Percentiles rank a stretch among this genome's conserved stretches.
Evolutionary conservation across 2,797 vertebrate genomes (phyloP).

Genomic region (Epinephelus coioides): DNA sequence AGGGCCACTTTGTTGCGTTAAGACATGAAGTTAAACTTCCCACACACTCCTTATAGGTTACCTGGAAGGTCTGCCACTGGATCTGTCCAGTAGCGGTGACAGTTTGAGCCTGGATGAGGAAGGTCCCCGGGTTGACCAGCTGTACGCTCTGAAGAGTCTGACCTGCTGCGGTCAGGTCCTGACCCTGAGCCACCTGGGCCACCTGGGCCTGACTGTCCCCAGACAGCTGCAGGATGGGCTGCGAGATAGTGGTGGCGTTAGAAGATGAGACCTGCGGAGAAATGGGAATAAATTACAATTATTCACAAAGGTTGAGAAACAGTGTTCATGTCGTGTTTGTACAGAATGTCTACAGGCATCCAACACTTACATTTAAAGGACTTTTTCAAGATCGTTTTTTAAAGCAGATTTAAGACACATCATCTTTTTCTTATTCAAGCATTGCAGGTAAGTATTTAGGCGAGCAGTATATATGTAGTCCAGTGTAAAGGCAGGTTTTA

Average conservation of each 20-base stretch:
- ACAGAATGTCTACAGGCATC: no score
- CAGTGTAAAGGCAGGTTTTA: no score
- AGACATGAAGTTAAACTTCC: no score
- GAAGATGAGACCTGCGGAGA: slow-evolving; percentile 90
- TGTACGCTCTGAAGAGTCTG: slow-evolving; percentile 97
- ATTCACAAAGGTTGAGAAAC: background rate
- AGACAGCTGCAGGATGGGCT: slow-evolving; percentile 90
- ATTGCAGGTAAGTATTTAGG: no score
- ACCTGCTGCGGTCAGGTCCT: slow-evolving; percentile 86
- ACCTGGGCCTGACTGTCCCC: slow-evolving; percentile 90
- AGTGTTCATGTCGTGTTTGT: rapidly evolving
- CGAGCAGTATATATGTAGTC: no score
- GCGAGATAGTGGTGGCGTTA: slow-evolving; percentile 91
- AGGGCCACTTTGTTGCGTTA: no score
- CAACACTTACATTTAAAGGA: no score
- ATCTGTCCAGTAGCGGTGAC: slow-evolving; percentile 98
- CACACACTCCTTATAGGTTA: slow-evolving; percentile 13
- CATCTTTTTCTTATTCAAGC: no score
- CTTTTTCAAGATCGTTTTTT: no score
- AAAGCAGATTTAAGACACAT: no score
- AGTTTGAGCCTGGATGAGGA: slow-evolving; percentile 99
- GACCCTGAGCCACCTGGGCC: slow-evolving; percentile 91
- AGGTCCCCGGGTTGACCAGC: slow-evolving; percentile 97
- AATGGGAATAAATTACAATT: background rate
- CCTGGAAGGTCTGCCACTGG: slow-evolving; percentile 99